phyloP scores from a whole-genome alignment of 1,140 invertebrate species.

The Leptoteleia sp. region DNA sequence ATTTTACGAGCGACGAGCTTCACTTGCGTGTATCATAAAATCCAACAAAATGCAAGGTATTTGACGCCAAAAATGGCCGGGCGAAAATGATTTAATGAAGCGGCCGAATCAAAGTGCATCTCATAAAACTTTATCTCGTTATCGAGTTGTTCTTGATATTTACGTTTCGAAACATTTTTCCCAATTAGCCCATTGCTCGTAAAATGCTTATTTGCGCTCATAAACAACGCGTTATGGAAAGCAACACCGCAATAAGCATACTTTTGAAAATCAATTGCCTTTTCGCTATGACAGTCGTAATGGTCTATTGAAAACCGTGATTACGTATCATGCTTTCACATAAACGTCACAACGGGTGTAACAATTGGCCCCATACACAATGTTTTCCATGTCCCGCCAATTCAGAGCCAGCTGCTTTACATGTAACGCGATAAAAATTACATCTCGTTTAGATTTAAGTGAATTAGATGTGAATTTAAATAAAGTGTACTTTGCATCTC shows the following conservation, averaged over 20 bases:
- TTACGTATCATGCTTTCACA: constrained; percentile 24
- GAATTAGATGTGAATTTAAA: constrained; percentile 34
- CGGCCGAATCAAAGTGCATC: no score
- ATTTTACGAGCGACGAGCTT: constrained; percentile 8
- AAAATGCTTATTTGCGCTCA: constrained; percentile 2
- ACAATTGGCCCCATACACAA: constrained; percentile 29
- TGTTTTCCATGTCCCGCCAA: constrained; percentile 18
- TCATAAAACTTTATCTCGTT: no score
- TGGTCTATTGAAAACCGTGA: constrained; percentile 6
- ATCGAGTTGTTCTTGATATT: no score
- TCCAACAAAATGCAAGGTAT: no score
- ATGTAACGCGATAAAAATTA: constrained; percentile 17
- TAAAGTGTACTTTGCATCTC: constrained; percentile 25
- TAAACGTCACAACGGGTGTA: constrained; percentile 44
- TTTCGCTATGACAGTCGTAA: constrained; percentile 32
- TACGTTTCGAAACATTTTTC: no score
- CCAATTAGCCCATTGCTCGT: not conserved
- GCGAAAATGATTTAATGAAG: no score
- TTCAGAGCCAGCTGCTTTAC: constrained; percentile 17
- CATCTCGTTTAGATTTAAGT: constrained; percentile 28
- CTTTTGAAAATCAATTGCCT: constrained; percentile 38
- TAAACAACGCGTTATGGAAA: not conserved
- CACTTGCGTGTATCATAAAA: not conserved
- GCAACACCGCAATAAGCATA: constrained; percentile 20
- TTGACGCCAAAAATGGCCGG: no score